Base-by-base conservation (phyloP, 30 jellyfish, hydroid and myxozoan species). In the Sanderia malayensis region DNA sequence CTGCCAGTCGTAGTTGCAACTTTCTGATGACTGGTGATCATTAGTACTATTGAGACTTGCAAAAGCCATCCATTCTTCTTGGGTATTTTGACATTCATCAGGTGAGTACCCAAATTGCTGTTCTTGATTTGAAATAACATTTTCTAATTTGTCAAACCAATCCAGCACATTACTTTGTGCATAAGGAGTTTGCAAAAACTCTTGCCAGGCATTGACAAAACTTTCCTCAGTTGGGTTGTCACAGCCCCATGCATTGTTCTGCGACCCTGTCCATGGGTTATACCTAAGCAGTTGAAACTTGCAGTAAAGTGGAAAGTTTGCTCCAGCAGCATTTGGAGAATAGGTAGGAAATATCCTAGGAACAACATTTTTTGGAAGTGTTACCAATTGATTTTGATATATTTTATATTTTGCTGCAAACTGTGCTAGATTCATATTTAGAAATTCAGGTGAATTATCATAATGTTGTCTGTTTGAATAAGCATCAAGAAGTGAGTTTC, bases 281-380 rank as follows among this genome's bases (percentile, higher is more conserved):
- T 22, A 70, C 33, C 61, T 70, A 7, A 70, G 19, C 41, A 74
- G 68, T 21, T 58, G 58, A 60, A 29, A 74, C 34, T 74, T 74
- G 21, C 80, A 74, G 33, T 74, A 60, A 24, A 53, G 33, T 3
- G 21, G 60, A 41, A 17, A 74, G 30, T 74, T 58, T 37, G 79
- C 60, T 31, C 86, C 79, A 10, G 32, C 52, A 58, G 49, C 67
- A 33, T 34, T 37, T 58, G 86, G 26, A 31, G 79, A 74, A 31
- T 15, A 70, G 45, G 65, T 57, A 6, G 86, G 86, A 34, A 60
- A 49, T 21, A 55, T 58, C 31, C 68, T 30, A 13, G 70, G 61
- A 32, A 74, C 18, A 23, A 32, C 67, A 30, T 57, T 31, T 24
- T 58, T 31, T 44, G 34, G 24, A 8, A 44, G 46, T 26, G 21